Evolutionary conservation across 1,140 invertebrate species (phyloP).

Genomic region (Procambarus clarkii): DNA sequence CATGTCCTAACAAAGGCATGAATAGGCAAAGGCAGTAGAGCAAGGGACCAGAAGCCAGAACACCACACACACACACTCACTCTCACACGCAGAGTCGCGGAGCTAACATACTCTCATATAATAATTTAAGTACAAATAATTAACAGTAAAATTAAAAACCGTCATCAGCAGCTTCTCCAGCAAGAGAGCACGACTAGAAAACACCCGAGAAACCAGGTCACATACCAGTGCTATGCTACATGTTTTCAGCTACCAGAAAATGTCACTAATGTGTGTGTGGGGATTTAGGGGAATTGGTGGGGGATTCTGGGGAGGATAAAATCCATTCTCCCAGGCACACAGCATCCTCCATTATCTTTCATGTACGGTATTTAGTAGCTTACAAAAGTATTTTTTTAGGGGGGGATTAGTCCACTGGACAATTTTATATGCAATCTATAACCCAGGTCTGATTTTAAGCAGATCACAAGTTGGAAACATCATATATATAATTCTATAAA

Average conservation of each 20-base stretch:
- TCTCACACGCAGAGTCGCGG: no score
- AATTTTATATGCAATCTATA: neutral
- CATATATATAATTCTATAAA: neutral
- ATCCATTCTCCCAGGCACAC: neutral
- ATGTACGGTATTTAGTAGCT: no score
- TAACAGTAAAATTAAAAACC: neutral
- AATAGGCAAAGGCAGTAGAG: neutral
- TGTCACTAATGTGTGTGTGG: constrained; percentile 1
- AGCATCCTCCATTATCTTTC: neutral
- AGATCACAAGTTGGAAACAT: neutral
- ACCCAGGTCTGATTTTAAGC: neutral
- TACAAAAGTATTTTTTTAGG: no score
- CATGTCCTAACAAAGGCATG: neutral
- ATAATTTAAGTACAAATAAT: neutral
- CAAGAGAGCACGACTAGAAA: constrained; percentile 57
- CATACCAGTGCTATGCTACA: constrained; percentile 32
- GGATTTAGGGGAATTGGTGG: neutral
- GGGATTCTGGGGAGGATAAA: no score
- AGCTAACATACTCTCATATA: neutral
- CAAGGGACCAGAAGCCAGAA: no score
- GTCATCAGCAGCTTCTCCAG: constrained; percentile 20
- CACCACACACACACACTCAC: no score
- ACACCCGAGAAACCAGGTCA: constrained; percentile 61
- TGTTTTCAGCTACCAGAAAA: constrained; percentile 1
- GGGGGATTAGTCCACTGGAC: neutral